phyloP scores from a whole-genome alignment of 2,797 vertebrate species.

The Podargus strigoides region DNA sequence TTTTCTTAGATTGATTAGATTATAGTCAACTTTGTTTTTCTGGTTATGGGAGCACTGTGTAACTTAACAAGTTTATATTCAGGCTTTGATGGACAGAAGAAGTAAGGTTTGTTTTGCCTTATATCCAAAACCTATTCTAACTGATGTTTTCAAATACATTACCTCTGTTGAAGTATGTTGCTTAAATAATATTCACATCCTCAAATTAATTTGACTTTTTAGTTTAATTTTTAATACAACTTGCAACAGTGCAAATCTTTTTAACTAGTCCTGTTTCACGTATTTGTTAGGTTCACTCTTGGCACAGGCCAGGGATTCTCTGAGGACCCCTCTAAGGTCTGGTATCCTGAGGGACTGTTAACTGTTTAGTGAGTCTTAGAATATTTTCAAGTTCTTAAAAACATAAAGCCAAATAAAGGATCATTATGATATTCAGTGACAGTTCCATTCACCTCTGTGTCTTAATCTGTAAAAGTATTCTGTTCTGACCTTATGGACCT shows the following conservation, averaged over 20 bases:
- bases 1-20: neutral
- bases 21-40: neutral
- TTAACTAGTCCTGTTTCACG: neutral
- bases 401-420: neutral
- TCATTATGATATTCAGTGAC: neutral
- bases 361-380: neutral
- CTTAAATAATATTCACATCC: neutral
- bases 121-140: neutral
- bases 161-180: neutral
- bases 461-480: neutral
- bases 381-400: neutral
- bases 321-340: neutral
- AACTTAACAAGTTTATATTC: neutral
- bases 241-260: neutral
- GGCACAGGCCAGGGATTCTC: neutral
- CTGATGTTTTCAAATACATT: neutral
- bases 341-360: neutral
- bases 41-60: neutral
- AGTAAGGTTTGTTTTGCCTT: neutral
- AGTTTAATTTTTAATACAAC: neutral
- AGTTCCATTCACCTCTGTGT: neutral
- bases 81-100: neutral
- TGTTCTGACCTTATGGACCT: neutral
- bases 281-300: neutral
- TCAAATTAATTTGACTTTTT: neutral